phyloP scores from a whole-genome alignment of 1,140 invertebrate genomes.

The Drosophila oshimai region DNA sequence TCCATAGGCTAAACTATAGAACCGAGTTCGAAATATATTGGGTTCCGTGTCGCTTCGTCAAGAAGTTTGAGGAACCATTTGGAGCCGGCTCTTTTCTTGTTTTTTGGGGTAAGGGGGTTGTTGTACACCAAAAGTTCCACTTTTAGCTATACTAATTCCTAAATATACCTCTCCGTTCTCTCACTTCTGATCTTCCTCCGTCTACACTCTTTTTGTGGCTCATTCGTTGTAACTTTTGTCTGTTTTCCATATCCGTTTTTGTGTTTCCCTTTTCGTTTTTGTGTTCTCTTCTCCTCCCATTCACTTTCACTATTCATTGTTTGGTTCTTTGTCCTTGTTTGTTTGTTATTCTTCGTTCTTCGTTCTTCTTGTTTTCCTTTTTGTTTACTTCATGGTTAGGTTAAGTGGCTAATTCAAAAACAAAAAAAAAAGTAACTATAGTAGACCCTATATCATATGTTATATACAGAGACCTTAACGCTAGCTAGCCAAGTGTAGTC shows the following conservation, averaged over 20 bases:
- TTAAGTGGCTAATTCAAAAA: slow-evolving; percentile 49
- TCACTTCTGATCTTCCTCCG: background rate
- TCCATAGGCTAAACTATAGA: slow-evolving; percentile 18
- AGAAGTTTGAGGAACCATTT: slow-evolving; percentile 19
- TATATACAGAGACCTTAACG: slow-evolving; percentile 14
- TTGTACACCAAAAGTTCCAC: slow-evolving; percentile 30
- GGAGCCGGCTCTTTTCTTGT: slow-evolving; percentile 7
- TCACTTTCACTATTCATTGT: slow-evolving; percentile 25
- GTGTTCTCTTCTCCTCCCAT: background rate
- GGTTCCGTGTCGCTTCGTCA: slow-evolving; percentile 16
- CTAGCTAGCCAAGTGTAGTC: slow-evolving; percentile 5
- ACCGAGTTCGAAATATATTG: slow-evolving; percentile 11
- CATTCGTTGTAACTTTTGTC: slow-evolving; percentile 45
- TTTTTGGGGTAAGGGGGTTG: background rate
- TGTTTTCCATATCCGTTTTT: slow-evolving; percentile 37
- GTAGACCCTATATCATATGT: background rate
- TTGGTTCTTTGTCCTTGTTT: slow-evolving; percentile 36
- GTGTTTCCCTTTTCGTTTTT: slow-evolving; percentile 2
- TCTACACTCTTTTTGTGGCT: slow-evolving; percentile 28
- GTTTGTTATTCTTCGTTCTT: slow-evolving; percentile 1
- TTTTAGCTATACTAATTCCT: slow-evolving; percentile 28
- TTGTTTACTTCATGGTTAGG: slow-evolving; percentile 57
- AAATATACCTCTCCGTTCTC: background rate
- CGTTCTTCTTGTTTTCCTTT: slow-evolving; percentile 11
- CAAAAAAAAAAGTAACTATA: slow-evolving; percentile 12